These are phyloP conservation scores for Perca flavescens DNA, from an alignment of 2,113 vertebrate genomes.

Conservation along the genomic window DNA sequence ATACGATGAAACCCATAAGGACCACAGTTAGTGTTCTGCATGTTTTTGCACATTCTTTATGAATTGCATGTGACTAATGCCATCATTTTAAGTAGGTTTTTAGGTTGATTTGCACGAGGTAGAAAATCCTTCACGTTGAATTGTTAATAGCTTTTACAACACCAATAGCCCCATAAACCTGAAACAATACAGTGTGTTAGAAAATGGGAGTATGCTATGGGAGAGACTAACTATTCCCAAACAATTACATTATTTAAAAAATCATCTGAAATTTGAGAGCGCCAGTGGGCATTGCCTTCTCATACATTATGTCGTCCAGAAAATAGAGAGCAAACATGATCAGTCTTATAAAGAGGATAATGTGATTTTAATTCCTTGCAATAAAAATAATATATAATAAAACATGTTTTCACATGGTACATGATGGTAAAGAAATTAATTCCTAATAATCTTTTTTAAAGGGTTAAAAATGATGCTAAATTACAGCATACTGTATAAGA, in stretches of 20 bases:
- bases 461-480: background rate
- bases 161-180: background rate
- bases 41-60: background rate
- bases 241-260: background rate
- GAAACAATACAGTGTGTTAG: background rate
- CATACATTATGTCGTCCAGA: background rate
- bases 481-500: background rate
- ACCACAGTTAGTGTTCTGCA: too few species aligned
- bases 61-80: background rate
- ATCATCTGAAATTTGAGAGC: background rate
- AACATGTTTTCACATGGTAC: background rate
- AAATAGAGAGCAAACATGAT: background rate
- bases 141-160: background rate
- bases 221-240: background rate
- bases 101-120: background rate
- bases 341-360: background rate
- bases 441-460: background rate
- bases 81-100: background rate
- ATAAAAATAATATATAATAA: background rate
- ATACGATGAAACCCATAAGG: background rate
- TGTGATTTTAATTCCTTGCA: background rate
- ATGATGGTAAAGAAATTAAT: background rate
- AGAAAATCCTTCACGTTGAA: background rate
- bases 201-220: too few species aligned
- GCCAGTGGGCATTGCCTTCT: background rate